Conservation (phyloP, 2,888 invertebrate genomes). For the Dicyrtomina minuta region DNA sequence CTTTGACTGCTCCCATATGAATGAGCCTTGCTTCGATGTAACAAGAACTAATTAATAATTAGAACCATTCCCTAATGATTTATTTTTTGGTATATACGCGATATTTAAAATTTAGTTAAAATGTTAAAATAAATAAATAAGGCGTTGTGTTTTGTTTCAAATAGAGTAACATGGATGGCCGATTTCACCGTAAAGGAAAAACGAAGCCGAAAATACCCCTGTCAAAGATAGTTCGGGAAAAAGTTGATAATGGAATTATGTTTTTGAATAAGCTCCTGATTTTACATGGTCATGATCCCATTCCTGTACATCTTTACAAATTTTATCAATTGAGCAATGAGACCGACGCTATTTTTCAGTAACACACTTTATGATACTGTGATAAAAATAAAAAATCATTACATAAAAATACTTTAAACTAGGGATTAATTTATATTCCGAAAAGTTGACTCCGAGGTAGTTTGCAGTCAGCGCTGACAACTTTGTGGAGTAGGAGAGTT, state of each 20-base stretch:
- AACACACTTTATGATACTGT: background rate
- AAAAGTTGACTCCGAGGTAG: background rate
- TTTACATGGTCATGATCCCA: constrained; percentile 30
- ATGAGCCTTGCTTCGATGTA: constrained; percentile 46
- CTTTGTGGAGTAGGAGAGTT: no score
- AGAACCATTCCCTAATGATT: no score
- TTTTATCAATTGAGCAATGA: constrained; percentile 26
- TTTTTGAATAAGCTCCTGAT: constrained; percentile 40
- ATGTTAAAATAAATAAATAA: no score
- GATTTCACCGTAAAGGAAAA: constrained; percentile 41
- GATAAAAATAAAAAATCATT: background rate
- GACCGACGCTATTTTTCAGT: background rate
- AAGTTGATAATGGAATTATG: constrained; percentile 43
- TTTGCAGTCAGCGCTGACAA: no score
- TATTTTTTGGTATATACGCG: no score
- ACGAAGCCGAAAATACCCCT: constrained; percentile 28
- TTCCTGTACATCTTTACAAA: constrained; percentile 42
- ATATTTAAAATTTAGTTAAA: no score
- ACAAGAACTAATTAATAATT: no score
- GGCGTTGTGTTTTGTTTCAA: background rate
- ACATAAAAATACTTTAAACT: background rate
- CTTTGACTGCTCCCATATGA: constrained; percentile 35
- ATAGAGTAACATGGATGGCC: constrained; percentile 42
- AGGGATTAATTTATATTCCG: background rate
- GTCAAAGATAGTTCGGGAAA: constrained; percentile 30